Conservation (phyloP, 2,797 vertebrate genomes). For the Cuniculus paca region DNA sequence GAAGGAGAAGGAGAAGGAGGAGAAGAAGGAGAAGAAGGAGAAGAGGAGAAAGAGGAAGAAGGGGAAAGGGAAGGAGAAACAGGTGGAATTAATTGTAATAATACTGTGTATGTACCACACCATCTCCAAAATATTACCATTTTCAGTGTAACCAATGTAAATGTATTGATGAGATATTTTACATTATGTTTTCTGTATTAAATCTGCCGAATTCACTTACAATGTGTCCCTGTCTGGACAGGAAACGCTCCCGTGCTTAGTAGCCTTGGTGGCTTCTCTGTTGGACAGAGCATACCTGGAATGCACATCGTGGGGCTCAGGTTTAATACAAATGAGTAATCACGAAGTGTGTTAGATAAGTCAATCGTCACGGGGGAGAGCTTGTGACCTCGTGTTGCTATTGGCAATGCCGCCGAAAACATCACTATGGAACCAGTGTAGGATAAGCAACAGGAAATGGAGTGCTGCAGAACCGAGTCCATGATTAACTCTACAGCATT, state of each 20-base stretch:
- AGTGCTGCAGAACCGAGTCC: accelerated
- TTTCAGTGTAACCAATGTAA: background rate
- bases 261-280: accelerated
- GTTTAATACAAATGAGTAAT: background rate
- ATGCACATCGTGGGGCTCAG: background rate
- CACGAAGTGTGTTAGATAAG: accelerated
- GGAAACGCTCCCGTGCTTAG: background rate
- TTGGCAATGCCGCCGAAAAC: too few relatives aligned
- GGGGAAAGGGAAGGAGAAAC: background rate
- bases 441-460: accelerated
- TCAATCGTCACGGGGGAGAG: background rate
- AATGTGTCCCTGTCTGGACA: background rate
- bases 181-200: background rate
- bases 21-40: background rate
- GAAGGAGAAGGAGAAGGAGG: background rate
- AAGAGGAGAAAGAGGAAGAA: too few relatives aligned
- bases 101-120: background rate
- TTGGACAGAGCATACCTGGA: accelerated
- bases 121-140: background rate
- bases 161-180: background rate
- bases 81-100: background rate
- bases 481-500: background rate
- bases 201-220: background rate
- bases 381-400: background rate
- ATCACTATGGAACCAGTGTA: background rate